A percentile compares a stretch with the other conserved stretches of the same genome.
Conservation (phyloP, 2,888 invertebrate species). For the Parascotia fuliginaria region DNA sequence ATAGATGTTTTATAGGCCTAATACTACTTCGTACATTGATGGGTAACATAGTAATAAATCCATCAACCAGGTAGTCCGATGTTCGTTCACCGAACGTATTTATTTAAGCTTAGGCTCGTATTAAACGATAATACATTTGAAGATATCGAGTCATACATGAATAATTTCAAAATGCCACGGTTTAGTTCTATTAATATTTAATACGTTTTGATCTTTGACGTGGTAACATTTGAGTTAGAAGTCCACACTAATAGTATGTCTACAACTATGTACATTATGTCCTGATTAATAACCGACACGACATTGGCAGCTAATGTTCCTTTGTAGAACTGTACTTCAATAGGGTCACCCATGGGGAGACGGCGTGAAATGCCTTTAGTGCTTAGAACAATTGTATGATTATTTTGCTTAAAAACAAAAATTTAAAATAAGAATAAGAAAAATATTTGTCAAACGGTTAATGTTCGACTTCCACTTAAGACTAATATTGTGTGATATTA, state of each 20-base stretch:
- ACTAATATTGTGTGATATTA: too few relatives aligned
- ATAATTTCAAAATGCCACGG: not conserved
- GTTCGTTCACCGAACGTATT: too few relatives aligned
- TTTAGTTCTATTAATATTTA: not conserved
- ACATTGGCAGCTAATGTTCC: constrained; percentile 2
- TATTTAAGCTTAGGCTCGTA: too few relatives aligned
- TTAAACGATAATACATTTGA: too few relatives aligned
- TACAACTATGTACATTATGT: not conserved
- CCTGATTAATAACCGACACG: constrained; percentile 2
- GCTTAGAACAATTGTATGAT: not conserved
- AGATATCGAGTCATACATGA: not conserved
- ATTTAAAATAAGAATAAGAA: not conserved
- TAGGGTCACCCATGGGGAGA: not conserved
- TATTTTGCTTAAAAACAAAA: not conserved
- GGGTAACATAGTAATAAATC: too few relatives aligned
- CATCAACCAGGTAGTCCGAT: too few relatives aligned
- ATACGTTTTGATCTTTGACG: not conserved
- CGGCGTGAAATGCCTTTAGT: not conserved
- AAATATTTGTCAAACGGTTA: too few relatives aligned
- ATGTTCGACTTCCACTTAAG: too few relatives aligned
- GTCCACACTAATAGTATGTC: not conserved
- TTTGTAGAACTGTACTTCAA: not conserved
- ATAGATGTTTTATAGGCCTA: too few relatives aligned
- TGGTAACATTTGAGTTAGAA: not conserved
- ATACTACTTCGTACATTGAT: too few relatives aligned